Conservation (phyloP, 2,113 vertebrate species). For the Empidonax traillii region DNA sequence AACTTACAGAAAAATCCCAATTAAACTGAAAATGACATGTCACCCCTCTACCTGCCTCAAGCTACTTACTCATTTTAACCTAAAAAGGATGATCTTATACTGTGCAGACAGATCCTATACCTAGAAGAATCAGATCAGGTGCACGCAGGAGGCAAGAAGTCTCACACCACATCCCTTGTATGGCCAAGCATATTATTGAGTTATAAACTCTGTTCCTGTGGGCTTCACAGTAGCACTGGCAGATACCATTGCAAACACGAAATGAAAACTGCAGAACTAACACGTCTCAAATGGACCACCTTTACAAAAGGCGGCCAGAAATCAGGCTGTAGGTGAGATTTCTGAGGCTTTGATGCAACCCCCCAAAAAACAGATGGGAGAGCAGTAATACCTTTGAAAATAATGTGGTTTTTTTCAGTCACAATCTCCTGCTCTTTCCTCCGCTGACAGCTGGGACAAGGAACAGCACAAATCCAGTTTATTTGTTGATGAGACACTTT, state of each 20-base stretch:
- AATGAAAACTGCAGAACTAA: not conserved
- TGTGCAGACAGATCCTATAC: not conserved
- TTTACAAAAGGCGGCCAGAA: not conserved
- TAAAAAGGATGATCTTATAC: not conserved
- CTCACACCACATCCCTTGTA: not conserved
- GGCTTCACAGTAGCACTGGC: not conserved
- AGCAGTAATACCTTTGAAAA: not conserved
- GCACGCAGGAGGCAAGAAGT: not conserved
- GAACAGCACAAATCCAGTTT: not conserved
- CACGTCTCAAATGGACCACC: not conserved
- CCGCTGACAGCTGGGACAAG: not conserved
- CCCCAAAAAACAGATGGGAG: not conserved
- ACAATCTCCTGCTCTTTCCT: not conserved
- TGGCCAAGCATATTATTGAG: not conserved
- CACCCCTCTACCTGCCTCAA: not conserved
- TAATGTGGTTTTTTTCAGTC: not conserved
- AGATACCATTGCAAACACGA: not conserved
- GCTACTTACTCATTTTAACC: not conserved
- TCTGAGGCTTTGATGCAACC: not conserved
- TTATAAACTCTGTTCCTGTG: not conserved
- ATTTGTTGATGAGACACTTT: not conserved
- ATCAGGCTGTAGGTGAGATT: not conserved
- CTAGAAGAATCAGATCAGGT: not conserved
- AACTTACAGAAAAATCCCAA: not conserved
- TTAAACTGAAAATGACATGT: not conserved